Evolutionary conservation across 2,113 vertebrate species (phyloP), one percentile per base, ranked within the genome.

Genomic region (Colaptes auratus): DNA sequence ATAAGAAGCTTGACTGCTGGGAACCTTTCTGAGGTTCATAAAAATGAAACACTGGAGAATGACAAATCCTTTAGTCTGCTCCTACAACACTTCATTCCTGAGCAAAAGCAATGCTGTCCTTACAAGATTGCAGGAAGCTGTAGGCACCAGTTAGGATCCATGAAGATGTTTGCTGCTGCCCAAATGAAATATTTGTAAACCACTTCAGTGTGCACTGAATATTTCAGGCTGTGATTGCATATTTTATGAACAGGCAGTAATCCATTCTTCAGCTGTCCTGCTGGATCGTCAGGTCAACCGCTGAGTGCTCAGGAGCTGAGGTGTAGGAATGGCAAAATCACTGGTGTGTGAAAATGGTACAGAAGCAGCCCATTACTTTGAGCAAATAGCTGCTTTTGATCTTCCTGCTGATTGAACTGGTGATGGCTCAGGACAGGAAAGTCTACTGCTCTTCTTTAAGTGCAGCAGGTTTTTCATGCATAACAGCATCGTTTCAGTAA

Each of bases 371-470:
- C 36, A 78, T 90, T 93, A 90, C 81, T 92, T 77, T 11, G 56
- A 81, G 86, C 70, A 95, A 95, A 91, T 88, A 42, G 36, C 79
- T 94, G 50, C 61, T 75, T 93, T 97, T 94, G 65, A 90, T 92
- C 69, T 86, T 73, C 50, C 42, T 70, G 50, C 27, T 82, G 90
- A 91, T 74, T 80, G 92, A 93, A 72, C 56, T 73, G 58, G 12
- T 83, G 85, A 82, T 71, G 33, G 90, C 39, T 89, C 44, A 28
- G 83, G 71, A 85, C 48, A 77, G 74, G 33, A 53, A 83, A 52
- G 18, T 58, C 50, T 91, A 52, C 82, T 76, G 66, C 50, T 88
- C 39, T 67, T 66, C 52, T 96, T 56, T 58, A 89, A 87, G 25
- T 55, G 33, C 39, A 36, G 76, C n/a, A 20, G 6, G 2, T 77